A percentile compares a stretch with the other conserved stretches of the same genome.
phyloP scores from a whole-genome alignment of 2,113 vertebrate genomes.

The Lichenostomus cassidix region DNA sequence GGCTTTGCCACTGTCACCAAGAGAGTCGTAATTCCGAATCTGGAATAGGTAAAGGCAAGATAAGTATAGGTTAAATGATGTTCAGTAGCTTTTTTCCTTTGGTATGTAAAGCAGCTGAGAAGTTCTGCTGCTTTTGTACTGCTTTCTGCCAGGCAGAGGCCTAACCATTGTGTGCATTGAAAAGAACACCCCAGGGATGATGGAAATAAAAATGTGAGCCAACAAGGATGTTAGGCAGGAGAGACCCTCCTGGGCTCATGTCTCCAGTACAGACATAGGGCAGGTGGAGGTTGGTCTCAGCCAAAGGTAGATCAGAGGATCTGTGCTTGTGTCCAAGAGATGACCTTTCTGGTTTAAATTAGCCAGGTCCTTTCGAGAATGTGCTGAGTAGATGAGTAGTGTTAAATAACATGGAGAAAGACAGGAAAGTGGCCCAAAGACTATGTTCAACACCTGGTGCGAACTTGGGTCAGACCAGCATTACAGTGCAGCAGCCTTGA shows the following conservation, averaged over 20 bases:
- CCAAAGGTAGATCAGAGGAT: background rate
- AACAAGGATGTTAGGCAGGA: background rate
- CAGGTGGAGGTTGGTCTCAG: background rate
- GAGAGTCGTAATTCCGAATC: background rate
- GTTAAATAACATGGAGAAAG: background rate
- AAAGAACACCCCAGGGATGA: fast-evolving
- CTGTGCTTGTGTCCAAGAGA: background rate
- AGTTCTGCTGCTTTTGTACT: background rate
- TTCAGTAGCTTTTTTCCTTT: background rate
- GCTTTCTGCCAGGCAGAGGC: background rate
- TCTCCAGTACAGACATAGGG: background rate
- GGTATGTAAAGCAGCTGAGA: background rate
- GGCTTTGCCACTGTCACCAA: background rate
- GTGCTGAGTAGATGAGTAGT: background rate
- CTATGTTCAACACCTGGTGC: background rate
- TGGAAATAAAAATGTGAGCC: background rate
- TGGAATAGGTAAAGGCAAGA: background rate
- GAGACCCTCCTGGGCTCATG: background rate
- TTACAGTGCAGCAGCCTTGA: background rate
- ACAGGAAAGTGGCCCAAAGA: background rate
- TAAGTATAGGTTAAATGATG: fast-evolving
- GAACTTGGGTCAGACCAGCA: background rate
- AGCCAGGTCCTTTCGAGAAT: background rate
- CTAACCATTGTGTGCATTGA: background rate
- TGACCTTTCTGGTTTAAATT: background rate